phyloP scores from a whole-genome alignment of 1,140 invertebrate species.

The Drosophila ironensis region DNA sequence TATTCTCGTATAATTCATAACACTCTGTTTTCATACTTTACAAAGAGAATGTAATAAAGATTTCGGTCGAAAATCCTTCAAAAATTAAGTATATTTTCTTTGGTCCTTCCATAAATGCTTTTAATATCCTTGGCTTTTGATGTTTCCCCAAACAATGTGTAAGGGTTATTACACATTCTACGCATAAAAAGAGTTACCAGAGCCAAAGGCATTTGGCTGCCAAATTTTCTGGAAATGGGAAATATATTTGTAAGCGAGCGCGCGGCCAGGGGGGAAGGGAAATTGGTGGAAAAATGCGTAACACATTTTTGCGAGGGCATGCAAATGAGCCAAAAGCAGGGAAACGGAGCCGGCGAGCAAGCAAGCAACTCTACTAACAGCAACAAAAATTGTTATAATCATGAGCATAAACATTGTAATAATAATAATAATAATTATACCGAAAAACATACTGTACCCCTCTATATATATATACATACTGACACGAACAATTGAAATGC shows the following conservation, averaged over 20 bases:
- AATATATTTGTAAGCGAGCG: conserved; percentile 26
- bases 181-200: no score
- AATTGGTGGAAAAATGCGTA: conserved; percentile 43
- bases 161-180: no score
- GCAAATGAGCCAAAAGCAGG: conserved; percentile 20
- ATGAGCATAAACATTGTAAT: conserved; percentile 58
- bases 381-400: conserved; percentile 69
- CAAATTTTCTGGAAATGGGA: conserved; percentile 39
- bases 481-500: conserved; percentile 42
- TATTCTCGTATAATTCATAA: no score
- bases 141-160: no score
- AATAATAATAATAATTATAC: conserved; percentile 37
- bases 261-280: neutral
- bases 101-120: no score
- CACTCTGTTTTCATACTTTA: no score
- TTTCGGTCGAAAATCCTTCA: no score
- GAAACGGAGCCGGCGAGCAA: conserved; percentile 6
- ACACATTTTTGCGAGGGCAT: conserved; percentile 14
- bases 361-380: conserved; percentile 52
- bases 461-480: conserved; percentile 4
- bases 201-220: conserved; percentile 31
- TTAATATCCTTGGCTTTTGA: no score
- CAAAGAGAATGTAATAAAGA: no score
- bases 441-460: neutral
- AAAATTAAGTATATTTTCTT: no score